Base-by-base conservation (phyloP, 2,888 invertebrate genomes). In the Barypeithes pellucidus region DNA sequence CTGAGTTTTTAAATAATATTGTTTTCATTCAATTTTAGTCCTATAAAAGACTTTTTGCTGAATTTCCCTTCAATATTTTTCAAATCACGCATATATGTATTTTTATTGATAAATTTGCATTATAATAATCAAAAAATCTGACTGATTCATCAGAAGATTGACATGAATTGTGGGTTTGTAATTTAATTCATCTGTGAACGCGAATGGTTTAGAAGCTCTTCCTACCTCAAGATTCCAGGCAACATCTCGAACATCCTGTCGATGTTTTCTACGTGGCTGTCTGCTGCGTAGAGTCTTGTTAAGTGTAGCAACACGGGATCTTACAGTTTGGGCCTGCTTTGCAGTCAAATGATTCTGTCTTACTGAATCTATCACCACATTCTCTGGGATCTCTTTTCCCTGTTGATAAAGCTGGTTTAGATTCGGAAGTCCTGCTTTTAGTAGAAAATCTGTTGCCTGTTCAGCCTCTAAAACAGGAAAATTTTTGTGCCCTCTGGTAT, bases 211-310 rank as follows among this genome's bases (percentile, higher is more conserved):
- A n/a, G n/a, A n/a, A n/a, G n/a, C n/a, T n/a, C n/a, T n/a, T n/a
- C 45, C 87, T 82, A 94, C 94, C 89, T 95, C 95, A 77, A 92
- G 89, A 86, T 94, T 94, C 84, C 93, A 91, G 82, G 95, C 93
- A 62, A 95, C 93, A 86, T 95, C 94, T 79, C 95, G 87, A 73
- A 95, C 94, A 84, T 95, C 95, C 12, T 89, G 88, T 45, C 88
- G 83, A 62, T 87, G 88, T 77, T 88, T 88, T 73, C 94, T 88
- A 45, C 84, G 78, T n/a, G 91, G 89, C 61, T 89, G 88, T 80
- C 91, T 88, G 81, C 90, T 89, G 65, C 93, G 88, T 36, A 94
- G 89, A 0, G 95, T 95, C 75, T 92, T 90, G 86, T 94, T 95
- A 70, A 95, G 89, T 9, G 93, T 91, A 67, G 91, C 88, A 29